Percentiles rank a stretch among this genome's conserved stretches.
phyloP scores from a whole-genome alignment of 2,888 invertebrate species.

The Plemyria rubiginata region DNA sequence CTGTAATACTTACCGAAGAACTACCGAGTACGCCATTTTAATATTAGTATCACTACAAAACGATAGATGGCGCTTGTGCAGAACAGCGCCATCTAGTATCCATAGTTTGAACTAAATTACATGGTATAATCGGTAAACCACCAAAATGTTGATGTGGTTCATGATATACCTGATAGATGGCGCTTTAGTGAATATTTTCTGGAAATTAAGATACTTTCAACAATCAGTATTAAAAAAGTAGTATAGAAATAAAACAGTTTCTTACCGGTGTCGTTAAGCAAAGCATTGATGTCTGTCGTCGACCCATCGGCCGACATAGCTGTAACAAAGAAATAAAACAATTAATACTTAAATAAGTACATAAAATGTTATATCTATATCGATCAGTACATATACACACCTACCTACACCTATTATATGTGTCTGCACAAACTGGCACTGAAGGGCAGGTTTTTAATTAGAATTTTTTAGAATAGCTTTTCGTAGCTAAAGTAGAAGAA shows the following conservation, averaged over 20 bases:
- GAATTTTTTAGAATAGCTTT: too few relatives aligned
- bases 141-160: neutral
- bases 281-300: slow-evolving; percentile 86
- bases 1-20: too few relatives aligned
- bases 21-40: neutral
- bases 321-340: slow-evolving; percentile 69
- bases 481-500: too few relatives aligned
- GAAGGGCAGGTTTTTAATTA: too few relatives aligned
- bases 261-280: slow-evolving; percentile 87
- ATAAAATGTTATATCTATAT: too few relatives aligned
- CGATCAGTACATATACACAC: too few relatives aligned
- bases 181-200: slow-evolving; percentile 24
- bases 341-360: too few relatives aligned
- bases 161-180: slow-evolving; percentile 37
- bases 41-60: neutral
- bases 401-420: too few relatives aligned
- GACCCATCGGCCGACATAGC: slow-evolving; percentile 87
- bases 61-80: slow-evolving; percentile 14
- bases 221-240: neutral
- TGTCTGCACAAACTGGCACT: too few relatives aligned
- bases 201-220: too few relatives aligned
- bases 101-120: neutral
- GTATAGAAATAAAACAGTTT: slow-evolving; percentile 14
- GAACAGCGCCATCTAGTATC: slow-evolving; percentile 42
- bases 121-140: neutral